A percentile compares a stretch with the other conserved stretches of the same genome.
These are phyloP conservation scores for Dendrocincla tyrannina DNA, from an alignment of 2,797 vertebrate species.

Conservation along the genomic window DNA sequence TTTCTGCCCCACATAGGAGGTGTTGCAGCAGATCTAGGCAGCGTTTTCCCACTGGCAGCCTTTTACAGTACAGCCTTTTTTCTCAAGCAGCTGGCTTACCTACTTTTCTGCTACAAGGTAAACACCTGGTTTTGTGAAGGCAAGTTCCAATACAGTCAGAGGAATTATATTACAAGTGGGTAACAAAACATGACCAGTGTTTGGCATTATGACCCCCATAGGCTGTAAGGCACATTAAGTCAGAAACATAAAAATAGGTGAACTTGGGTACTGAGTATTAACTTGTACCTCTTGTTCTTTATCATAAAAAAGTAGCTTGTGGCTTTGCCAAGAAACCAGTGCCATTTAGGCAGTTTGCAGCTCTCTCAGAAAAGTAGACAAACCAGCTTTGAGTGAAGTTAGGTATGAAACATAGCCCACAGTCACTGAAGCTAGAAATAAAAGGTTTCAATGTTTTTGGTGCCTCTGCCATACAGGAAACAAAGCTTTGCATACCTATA, in stretches of 20 bases:
- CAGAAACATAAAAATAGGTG: not conserved
- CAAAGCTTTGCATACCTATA: slow-evolving; percentile 35
- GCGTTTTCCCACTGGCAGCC: not conserved
- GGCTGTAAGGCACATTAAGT: not conserved
- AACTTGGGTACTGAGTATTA: not conserved
- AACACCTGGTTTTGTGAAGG: not conserved
- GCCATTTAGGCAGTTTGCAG: not conserved
- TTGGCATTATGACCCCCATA: not conserved
- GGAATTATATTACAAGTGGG: not conserved
- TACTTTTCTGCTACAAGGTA: not conserved
- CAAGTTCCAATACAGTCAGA: not conserved
- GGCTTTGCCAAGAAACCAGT: not conserved
- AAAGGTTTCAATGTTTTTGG: not conserved
- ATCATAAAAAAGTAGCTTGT: not conserved
- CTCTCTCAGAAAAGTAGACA: not conserved
- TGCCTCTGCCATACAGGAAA: slow-evolving; percentile 13
- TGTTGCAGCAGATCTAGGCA: not conserved
- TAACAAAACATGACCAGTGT: not conserved
- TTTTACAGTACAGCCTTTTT: not conserved
- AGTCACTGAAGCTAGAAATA: not conserved
- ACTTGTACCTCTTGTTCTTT: not conserved
- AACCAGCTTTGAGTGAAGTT: not conserved
- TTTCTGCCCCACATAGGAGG: not conserved
- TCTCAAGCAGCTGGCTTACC: not conserved
- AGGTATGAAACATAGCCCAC: not conserved